A percentile compares a stretch with the other conserved stretches of the same genome.
Conservation (phyloP, 2,888 invertebrate species). For the Eupithecia tripunctaria region DNA sequence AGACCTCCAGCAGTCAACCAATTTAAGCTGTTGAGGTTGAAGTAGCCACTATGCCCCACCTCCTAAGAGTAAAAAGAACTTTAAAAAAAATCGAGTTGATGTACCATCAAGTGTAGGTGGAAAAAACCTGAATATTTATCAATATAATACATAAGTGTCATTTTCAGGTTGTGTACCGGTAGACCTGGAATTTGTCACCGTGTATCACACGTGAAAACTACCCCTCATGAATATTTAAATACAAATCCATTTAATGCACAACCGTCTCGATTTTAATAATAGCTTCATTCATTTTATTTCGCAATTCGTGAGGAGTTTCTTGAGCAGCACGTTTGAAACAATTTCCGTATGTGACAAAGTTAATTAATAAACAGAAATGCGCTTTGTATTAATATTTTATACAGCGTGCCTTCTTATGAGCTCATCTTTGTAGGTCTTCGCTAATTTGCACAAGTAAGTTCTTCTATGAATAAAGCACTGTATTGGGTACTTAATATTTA, state of each 20-base stretch:
- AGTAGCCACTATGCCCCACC: too few relatives aligned
- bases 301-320: conserved; percentile 46
- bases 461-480: background rate
- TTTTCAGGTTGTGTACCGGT: conserved; percentile 46
- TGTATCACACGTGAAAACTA: conserved; percentile 58
- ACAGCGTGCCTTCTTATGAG: background rate
- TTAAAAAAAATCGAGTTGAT: too few relatives aligned
- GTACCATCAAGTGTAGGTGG: too few relatives aligned
- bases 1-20: too few relatives aligned
- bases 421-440: background rate
- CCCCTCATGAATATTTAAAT: conserved; percentile 76
- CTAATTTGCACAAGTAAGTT: conserved; percentile 47
- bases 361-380: conserved; percentile 32
- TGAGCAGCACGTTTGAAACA: conserved; percentile 16
- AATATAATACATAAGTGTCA: too few relatives aligned
- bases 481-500: too few relatives aligned
- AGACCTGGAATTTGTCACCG: conserved; percentile 70
- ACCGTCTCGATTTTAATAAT: conserved; percentile 60
- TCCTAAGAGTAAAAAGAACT: too few relatives aligned
- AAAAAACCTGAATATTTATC: too few relatives aligned
- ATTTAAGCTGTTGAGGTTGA: too few relatives aligned
- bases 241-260: conserved; percentile 77
- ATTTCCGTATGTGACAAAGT: conserved; percentile 30
- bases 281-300: conserved; percentile 61
- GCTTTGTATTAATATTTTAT: conserved; percentile 9